Evolutionary conservation across 2,888 invertebrate species (phyloP), one percentile per base, ranked within the genome.

Genomic region (Cataglyphis altisquamis): DNA sequence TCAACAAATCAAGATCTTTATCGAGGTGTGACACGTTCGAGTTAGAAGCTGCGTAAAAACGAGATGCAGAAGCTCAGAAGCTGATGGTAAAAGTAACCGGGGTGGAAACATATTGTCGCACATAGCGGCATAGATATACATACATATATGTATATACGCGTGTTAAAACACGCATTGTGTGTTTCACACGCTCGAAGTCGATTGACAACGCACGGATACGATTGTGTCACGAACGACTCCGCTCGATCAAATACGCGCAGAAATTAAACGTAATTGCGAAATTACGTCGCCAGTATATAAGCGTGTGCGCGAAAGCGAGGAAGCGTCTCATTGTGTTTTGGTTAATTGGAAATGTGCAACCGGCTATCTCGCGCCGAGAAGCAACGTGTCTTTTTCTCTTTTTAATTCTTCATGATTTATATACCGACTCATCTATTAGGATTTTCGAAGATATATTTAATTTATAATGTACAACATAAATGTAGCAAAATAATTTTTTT

Each of bases 1-100:
- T 52, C n/a, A 52, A 52, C 87, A 92, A 92, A 92, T 90, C 86
- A 91, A 92, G 91, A 78, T 82, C 78, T 89, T 87, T 91, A 89
- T 92, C 89, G 87, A 70, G 60, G 72, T 86, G 77, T 88, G 90
- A 89, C 86, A 89, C 86, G 90, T 84, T 91, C 91, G 88, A 91
- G 88, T 93, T 90, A 90, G 82, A 94, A 94, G 94, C 94, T 93
- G 94, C 93, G 89, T 87, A 57, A 57, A 88, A 83, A 94, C 91
- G 91, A 92, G 91, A 93, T 94, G 94, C 94, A 92, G 87, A 94
- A 94, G 94, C 94, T 93, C 90, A 77, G 88, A 94, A 94, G 94
- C 94, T 94, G 91, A 91, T 90, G 90, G 87, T 90, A 74, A 75
- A 80, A 48, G 63, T 84, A 39, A 72, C 82, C 73, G 81, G 73